These are phyloP conservation scores for Lottia gigantea DNA, from an alignment of 2,888 invertebrate genomes.

Conservation along the genomic window DNA sequence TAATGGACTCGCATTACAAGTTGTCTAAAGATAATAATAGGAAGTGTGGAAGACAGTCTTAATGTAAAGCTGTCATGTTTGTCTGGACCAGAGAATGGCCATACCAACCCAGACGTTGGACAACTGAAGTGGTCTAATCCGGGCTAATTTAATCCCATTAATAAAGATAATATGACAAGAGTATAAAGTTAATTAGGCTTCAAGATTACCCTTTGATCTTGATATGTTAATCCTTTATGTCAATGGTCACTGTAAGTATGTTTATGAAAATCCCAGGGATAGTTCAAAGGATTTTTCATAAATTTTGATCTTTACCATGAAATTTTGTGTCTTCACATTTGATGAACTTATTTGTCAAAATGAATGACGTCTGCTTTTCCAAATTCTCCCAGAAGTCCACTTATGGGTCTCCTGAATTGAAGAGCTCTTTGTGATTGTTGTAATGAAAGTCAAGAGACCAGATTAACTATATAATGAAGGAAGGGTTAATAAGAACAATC, in stretches of 20 bases:
- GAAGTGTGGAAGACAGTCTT: constrained; percentile 6
- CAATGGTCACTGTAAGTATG: neutral
- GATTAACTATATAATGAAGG: no score
- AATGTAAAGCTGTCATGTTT: neutral
- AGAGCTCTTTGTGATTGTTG: no score
- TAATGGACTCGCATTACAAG: no score
- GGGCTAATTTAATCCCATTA: neutral
- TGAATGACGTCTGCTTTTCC: no score
- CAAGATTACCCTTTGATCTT: neutral
- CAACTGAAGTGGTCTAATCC: constrained; percentile 4
- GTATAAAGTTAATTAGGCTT: neutral
- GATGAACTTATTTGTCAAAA: no score
- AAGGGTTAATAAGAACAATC: no score
- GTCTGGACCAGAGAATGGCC: neutral
- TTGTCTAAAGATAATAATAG: neutral
- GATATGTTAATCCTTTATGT: neutral
- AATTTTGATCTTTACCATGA: constrained; percentile 1
- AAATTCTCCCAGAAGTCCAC: no score
- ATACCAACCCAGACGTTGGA: neutral
- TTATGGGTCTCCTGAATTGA: no score
- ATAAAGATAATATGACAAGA: neutral
- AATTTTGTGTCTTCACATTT: neutral
- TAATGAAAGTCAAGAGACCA: no score
- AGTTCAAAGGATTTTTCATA: neutral
- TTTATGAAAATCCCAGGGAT: neutral